Evolutionary conservation across 2,888 invertebrate species (phyloP), one percentile per base, ranked within the genome.

Genomic region (Lordiphosa andalusiaca): DNA sequence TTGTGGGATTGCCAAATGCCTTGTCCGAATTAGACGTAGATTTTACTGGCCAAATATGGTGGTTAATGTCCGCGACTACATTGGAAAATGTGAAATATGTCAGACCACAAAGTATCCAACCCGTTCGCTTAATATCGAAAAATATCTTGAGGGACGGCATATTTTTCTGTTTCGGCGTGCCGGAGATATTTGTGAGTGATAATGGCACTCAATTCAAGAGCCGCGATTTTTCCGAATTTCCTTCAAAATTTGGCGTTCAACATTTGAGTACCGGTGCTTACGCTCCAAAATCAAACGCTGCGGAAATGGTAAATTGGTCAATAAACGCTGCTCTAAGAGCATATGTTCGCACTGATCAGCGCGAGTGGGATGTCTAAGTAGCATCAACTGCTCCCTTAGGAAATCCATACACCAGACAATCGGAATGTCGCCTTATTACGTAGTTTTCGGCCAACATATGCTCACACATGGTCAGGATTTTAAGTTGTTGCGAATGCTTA

Each of bases 381-480:
- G 25, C 4, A 53, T 44, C 6, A 53, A 38, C 25, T 30, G 52
- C 16, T 12, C 37, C 7, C 6, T 53, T 0, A 13, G 52, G 9
- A 53, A 44, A 7, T 38, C 44, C 3, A 44, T 44, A 2, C 38
- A 44, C 30, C 53, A 44, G 25, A 38, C 53, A 9, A 23, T 53
- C 7, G 52, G 54, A 1, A 35, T 38, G n/a, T 41, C 40, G 1
- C 38, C 33, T 1, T 58, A 42, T 33, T 33, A 53, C 1, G 37
- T 46, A n/a, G 36, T 59, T 12, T 35, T 51, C 40, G 7, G 54
- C 3, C 49, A 59, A 12, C 54, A 59, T 6, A 44, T 59, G 38
- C 30, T 30, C 30, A 9, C 30, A 36, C 35, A 23, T 41, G 4
- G 12, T 51, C 19, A 42, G 0, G 48, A 53, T 10, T 44, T 35